A percentile compares a stretch with the other conserved stretches of the same genome.
phyloP scores from a whole-genome alignment of 2,113 vertebrate genomes.

The Vireo altiloquus region DNA sequence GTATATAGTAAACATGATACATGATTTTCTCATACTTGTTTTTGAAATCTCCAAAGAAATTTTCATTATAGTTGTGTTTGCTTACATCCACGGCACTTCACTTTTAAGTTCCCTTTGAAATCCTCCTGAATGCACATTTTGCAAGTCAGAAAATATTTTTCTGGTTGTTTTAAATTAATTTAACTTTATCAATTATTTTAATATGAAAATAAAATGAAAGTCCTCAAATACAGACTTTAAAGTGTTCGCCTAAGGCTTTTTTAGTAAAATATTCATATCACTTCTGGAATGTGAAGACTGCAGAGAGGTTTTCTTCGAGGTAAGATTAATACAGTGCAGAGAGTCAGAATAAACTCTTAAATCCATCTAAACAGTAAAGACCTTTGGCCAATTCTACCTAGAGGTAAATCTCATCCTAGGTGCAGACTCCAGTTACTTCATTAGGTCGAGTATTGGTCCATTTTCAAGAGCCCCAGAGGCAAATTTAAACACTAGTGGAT shows the following conservation, averaged over 20 bases:
- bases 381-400: not conserved
- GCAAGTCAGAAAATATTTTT: not conserved
- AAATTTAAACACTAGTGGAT: not conserved
- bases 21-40: not conserved
- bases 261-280: not conserved
- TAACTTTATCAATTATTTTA: not conserved
- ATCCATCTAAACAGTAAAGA: not conserved
- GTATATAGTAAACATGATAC: not conserved
- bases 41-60: not conserved
- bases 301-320: not conserved
- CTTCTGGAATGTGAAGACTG: not conserved
- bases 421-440: not conserved
- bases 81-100: not conserved
- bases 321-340: not conserved
- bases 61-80: not conserved
- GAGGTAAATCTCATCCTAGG: not conserved
- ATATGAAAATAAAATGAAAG: not conserved
- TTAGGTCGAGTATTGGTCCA: not conserved
- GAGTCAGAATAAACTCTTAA: not conserved
- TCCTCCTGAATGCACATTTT: not conserved
- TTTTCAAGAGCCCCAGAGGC: not conserved
- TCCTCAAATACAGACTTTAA: not conserved
- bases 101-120: not conserved
- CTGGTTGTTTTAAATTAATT: not conserved
- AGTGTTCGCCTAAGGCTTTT: not conserved